phyloP scores from a whole-genome alignment of 2,113 vertebrate genomes.

The Oreochromis aureus region DNA sequence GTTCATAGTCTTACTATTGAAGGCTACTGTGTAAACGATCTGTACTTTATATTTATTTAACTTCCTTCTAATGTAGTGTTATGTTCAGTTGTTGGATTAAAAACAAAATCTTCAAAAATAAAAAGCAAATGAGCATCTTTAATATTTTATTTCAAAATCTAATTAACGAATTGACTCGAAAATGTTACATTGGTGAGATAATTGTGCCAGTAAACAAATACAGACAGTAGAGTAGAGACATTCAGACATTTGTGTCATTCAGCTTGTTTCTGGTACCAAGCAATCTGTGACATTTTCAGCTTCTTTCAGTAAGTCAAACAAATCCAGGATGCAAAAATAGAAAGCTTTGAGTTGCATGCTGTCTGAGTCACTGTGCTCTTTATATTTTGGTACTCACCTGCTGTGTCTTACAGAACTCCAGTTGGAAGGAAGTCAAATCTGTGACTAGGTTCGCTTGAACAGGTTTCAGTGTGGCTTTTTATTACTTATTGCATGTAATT shows the following conservation, averaged over 20 bases:
- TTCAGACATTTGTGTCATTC: neutral
- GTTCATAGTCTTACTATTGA: neutral
- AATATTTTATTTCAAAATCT: neutral
- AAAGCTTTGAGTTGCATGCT: neutral
- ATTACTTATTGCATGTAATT: constrained; percentile 16
- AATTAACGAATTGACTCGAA: neutral
- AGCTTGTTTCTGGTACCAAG: neutral
- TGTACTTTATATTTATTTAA: neutral
- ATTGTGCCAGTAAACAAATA: neutral
- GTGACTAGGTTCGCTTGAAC: constrained; percentile 23
- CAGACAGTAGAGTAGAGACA: neutral
- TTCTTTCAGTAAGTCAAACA: neutral
- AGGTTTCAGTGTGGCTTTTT: neutral
- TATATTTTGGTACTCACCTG: constrained; percentile 48
- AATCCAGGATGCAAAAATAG: constrained; percentile 34
- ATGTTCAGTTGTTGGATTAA: neutral
- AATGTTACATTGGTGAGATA: neutral
- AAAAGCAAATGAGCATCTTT: neutral
- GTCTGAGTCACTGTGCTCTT: constrained; percentile 51
- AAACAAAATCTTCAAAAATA: neutral
- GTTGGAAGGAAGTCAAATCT: constrained; percentile 53
- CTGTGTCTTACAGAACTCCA: constrained; percentile 45
- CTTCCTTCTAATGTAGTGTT: neutral
- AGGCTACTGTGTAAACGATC: neutral
- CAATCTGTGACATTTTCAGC: neutral